Evolutionary conservation across 2,888 invertebrate genomes (phyloP).

Genomic region (Cecidostiba fungosa): DNA sequence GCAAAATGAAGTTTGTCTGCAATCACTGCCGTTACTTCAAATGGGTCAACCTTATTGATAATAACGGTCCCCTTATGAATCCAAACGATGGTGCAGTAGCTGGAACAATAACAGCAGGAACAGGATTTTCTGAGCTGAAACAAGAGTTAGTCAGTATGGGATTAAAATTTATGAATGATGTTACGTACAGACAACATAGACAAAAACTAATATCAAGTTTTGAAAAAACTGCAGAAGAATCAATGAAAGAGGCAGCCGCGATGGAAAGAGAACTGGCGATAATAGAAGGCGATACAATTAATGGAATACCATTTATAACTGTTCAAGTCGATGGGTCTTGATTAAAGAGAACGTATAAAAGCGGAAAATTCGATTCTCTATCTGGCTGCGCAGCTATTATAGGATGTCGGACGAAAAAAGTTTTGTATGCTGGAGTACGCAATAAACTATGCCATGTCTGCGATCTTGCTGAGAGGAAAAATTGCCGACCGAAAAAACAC

Average conservation of each 20-base stretch:
- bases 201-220: background rate
- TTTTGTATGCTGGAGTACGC: constrained; percentile 34
- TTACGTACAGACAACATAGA: background rate
- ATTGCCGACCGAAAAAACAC: constrained; percentile 59
- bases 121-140: constrained; percentile 64
- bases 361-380: background rate
- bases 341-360: constrained; percentile 58
- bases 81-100: constrained; percentile 3
- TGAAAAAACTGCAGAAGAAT: constrained; percentile 13
- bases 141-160: constrained; percentile 62
- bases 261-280: constrained; percentile 61
- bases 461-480: constrained; percentile 58
- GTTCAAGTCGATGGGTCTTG: constrained; percentile 61
- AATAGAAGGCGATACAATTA: constrained; percentile 47
- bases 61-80: background rate
- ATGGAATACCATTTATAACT: constrained; percentile 57
- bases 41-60: constrained; percentile 7
- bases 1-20: background rate
- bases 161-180: constrained; percentile 59
- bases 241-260: constrained; percentile 55
- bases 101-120: constrained; percentile 52
- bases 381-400: too few species aligned
- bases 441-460: constrained; percentile 70
- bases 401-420: too few species aligned
- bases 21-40: background rate